A percentile compares a stretch with the other conserved stretches of the same genome.
These are phyloP conservation scores for Metalampra italica DNA, from an alignment of 2,888 invertebrate species.

Conservation along the genomic window DNA sequence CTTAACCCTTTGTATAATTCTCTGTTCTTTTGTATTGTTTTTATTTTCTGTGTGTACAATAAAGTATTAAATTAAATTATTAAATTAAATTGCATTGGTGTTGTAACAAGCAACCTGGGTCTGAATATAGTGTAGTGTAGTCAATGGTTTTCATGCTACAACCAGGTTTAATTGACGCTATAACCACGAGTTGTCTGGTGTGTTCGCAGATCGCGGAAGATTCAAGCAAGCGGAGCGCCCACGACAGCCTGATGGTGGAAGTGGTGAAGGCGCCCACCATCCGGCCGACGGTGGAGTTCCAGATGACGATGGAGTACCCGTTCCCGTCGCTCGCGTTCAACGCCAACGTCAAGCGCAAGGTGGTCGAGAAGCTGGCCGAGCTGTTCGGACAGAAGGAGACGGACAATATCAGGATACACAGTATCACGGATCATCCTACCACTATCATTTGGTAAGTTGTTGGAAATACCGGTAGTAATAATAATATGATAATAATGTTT, in stretches of 20 bases:
- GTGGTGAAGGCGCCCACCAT: constrained; percentile 82
- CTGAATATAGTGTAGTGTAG: too few relatives aligned
- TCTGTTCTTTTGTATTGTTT: too few relatives aligned
- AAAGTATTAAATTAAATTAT: too few relatives aligned
- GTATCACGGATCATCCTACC: constrained; percentile 82
- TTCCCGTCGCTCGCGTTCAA: constrained; percentile 84
- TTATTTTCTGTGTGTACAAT: too few relatives aligned
- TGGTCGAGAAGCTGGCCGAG: constrained; percentile 87
- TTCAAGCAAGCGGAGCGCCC: constrained; percentile 84
- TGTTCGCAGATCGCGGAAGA: constrained; percentile 82
- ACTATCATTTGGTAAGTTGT: constrained; percentile 83
- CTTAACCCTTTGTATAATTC: too few relatives aligned
- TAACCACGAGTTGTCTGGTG: not conserved
- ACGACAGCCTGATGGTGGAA: constrained; percentile 88
- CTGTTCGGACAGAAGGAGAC: constrained; percentile 88
- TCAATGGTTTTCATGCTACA: too few relatives aligned
- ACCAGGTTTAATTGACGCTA: too few relatives aligned
- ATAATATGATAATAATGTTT: too few relatives aligned
- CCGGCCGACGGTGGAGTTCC: constrained; percentile 87
- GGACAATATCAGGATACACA: constrained; percentile 85
- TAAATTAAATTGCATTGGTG: too few relatives aligned
- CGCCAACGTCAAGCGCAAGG: constrained; percentile 85
- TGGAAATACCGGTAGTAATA: too few relatives aligned
- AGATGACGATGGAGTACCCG: constrained; percentile 85
- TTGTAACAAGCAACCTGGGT: too few relatives aligned